phyloP scores from a whole-genome alignment of 2,113 vertebrate genomes.

The Polypterus bichir region DNA sequence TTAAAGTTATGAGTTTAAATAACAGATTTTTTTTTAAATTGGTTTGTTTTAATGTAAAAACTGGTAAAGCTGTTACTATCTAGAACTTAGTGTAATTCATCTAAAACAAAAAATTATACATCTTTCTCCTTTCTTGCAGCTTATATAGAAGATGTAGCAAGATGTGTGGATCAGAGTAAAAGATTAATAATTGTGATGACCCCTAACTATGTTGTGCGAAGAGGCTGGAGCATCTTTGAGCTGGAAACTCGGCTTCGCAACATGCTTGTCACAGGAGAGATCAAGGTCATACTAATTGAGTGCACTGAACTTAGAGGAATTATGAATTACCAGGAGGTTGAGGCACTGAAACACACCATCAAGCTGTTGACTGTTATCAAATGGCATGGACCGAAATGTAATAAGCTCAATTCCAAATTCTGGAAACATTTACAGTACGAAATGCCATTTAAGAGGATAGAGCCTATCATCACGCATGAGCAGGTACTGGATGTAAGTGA shows the following conservation, averaged over 20 bases:
- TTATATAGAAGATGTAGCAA: constrained; percentile 94
- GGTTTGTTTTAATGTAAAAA: no score
- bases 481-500: constrained; percentile 91
- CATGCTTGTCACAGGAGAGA: constrained; percentile 90
- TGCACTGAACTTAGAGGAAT: constrained; percentile 90
- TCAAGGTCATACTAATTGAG: constrained; percentile 96
- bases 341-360: constrained; percentile 93
- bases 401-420: constrained; percentile 96
- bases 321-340: constrained; percentile 98
- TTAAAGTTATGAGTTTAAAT: no score
- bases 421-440: constrained; percentile 98
- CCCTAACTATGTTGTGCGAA: constrained; percentile 89
- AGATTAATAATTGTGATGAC: constrained; percentile 96
- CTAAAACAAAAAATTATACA: neutral
- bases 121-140: constrained; percentile 44
- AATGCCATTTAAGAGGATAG: constrained; percentile 95
- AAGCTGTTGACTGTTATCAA: constrained; percentile 95
- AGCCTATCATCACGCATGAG: constrained; percentile 82
- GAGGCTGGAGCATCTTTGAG: constrained; percentile 98
- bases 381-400: constrained; percentile 91
- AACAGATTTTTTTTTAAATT: no score
- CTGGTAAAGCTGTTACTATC: no score
- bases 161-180: constrained; percentile 97
- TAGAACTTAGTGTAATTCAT: no score
- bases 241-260: constrained; percentile 93